Percentiles rank a stretch among this genome's conserved stretches.
phyloP scores from a whole-genome alignment of 2,888 invertebrate genomes.

The Cephus rjabovi region DNA sequence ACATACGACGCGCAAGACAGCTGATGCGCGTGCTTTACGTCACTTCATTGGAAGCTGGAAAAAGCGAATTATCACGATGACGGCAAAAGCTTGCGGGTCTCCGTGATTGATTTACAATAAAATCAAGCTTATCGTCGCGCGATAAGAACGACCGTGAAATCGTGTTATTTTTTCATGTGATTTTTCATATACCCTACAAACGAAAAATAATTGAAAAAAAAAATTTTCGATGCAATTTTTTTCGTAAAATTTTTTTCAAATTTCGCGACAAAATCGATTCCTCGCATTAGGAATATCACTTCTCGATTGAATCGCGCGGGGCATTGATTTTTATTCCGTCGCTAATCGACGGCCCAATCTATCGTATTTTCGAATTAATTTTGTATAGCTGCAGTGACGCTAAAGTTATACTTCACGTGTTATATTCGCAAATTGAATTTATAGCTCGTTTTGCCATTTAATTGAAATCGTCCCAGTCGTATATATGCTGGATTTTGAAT shows the following conservation, averaged over 20 bases:
- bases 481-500: not conserved
- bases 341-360: not conserved
- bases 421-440: not conserved
- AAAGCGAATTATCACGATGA: too few relatives aligned
- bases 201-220: too few relatives aligned
- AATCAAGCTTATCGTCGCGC: too few relatives aligned
- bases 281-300: not conserved
- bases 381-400: not conserved
- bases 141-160: not conserved
- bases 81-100: too few relatives aligned
- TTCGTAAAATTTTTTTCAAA: not conserved
- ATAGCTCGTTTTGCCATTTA: not conserved
- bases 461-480: not conserved
- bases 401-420: not conserved
- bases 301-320: not conserved
- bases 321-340: not conserved
- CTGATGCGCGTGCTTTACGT: not conserved
- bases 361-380: not conserved
- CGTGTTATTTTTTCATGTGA: not conserved
- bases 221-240: not conserved
- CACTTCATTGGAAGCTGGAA: not conserved
- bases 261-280: not conserved
- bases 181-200: not conserved
- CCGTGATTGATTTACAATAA: too few relatives aligned
- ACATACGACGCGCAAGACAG: not conserved